Evolutionary conservation across 2,797 vertebrate species (phyloP).

Genomic region (Neomorphus geoffroyi): DNA sequence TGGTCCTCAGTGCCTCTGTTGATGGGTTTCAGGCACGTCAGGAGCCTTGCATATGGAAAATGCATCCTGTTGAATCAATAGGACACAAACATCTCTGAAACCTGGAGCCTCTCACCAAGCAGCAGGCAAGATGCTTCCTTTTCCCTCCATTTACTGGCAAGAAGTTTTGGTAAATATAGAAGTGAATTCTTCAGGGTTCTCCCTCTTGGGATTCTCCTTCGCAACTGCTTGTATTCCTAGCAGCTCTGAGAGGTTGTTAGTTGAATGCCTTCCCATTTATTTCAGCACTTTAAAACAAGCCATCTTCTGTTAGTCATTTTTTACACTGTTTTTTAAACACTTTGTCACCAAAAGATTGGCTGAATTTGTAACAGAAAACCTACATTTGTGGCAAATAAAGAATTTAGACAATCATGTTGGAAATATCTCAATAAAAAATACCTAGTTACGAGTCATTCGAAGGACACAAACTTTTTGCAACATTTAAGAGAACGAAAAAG

Average conservation of each 20-base stretch:
- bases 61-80: not conserved
- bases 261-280: conserved; percentile 15
- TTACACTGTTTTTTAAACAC: conserved; percentile 25
- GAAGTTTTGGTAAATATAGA: not conserved
- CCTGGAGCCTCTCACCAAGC: not conserved
- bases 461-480: not conserved
- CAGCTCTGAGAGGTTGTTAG: not conserved
- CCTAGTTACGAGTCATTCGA: not conserved
- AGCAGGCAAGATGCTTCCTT: not conserved
- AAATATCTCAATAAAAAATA: not conserved
- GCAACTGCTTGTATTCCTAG: not conserved
- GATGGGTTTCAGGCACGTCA: not conserved
- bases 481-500: not conserved
- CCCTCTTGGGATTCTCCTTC: conserved; percentile 15
- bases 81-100: not conserved
- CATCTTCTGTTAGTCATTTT: conserved; percentile 36
- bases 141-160: not conserved
- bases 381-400: not conserved
- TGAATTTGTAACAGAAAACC: not conserved
- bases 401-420: not conserved
- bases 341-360: not conserved
- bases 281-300: conserved; percentile 7
- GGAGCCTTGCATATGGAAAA: not conserved
- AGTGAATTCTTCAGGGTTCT: conserved; percentile 5
- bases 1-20: not conserved